Conservation (phyloP, 1,140 invertebrate genomes). For the Zaprionus ghesquierei region DNA sequence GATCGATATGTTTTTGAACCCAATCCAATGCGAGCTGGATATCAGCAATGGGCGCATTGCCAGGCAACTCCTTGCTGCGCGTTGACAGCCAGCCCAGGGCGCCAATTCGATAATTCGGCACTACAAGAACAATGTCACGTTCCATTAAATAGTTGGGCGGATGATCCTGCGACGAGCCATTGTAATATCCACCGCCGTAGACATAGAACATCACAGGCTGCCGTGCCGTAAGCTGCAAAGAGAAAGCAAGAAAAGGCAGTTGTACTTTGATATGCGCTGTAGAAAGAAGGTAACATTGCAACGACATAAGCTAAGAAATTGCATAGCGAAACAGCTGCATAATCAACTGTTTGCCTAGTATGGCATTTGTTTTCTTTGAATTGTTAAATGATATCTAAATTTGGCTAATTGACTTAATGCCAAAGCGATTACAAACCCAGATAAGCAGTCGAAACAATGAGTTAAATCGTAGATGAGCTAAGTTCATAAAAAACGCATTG, state of each 20-base stretch:
- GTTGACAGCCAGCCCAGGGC: constrained; percentile 84
- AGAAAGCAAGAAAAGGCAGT: neutral
- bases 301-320: neutral
- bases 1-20: constrained; percentile 86
- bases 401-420: neutral
- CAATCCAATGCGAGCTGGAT: constrained; percentile 84
- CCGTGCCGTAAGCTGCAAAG: constrained; percentile 46
- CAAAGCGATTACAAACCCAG: neutral
- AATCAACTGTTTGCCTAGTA: neutral
- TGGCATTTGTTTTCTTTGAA: neutral
- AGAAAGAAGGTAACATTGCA: neutral
- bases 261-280: neutral
- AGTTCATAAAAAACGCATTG: neutral
- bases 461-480: neutral
- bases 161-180: constrained; percentile 84
- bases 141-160: constrained; percentile 89
- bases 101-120: constrained; percentile 90
- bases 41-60: constrained; percentile 71
- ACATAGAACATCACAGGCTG: constrained; percentile 80
- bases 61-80: constrained; percentile 57
- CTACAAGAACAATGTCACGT: constrained; percentile 89
- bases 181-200: constrained; percentile 79
- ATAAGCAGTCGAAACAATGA: neutral
- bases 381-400: neutral
- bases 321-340: neutral